Percentiles rank a stretch among this genome's conserved stretches.
Evolutionary conservation across 2,888 invertebrate genomes (phyloP).

Genomic region (Dryococelus australis): DNA sequence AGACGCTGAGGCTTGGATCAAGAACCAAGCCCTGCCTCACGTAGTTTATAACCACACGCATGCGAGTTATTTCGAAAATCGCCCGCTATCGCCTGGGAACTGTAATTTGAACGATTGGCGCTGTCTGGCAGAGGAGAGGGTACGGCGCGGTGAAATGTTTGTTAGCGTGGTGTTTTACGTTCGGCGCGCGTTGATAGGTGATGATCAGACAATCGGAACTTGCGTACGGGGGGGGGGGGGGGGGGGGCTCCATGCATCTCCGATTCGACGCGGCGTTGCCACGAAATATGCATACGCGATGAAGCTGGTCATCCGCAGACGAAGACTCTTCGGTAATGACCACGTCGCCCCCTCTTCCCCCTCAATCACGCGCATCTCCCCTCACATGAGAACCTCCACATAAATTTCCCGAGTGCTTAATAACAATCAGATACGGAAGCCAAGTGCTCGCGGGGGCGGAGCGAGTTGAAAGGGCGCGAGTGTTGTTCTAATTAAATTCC

Average conservation of each 20-base stretch:
- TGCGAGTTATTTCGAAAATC: neutral
- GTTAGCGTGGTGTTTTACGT: neutral
- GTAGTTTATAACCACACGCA: neutral
- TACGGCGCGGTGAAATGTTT: neutral
- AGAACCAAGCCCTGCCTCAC: too few species aligned
- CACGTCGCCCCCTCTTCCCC: neutral
- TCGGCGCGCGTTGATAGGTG: neutral
- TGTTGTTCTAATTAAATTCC: slow-evolving; percentile 11
- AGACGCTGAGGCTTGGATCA: too few species aligned
- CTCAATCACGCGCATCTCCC: neutral
- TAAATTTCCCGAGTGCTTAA: neutral
- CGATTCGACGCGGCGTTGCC: neutral
- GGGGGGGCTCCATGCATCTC: neutral
- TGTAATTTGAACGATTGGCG: neutral
- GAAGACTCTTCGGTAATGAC: neutral
- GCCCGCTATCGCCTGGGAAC: neutral
- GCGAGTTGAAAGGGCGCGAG: neutral
- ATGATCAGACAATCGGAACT: neutral
- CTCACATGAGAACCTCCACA: neutral
- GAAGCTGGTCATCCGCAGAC: neutral
- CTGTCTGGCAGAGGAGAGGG: too few species aligned
- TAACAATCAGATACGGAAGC: neutral
- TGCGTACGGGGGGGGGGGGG: neutral
- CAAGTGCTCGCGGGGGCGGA: neutral
- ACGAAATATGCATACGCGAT: neutral